Evolutionary conservation across 2,797 vertebrate species (phyloP).

Genomic region (Enteromius mattozi): DNA sequence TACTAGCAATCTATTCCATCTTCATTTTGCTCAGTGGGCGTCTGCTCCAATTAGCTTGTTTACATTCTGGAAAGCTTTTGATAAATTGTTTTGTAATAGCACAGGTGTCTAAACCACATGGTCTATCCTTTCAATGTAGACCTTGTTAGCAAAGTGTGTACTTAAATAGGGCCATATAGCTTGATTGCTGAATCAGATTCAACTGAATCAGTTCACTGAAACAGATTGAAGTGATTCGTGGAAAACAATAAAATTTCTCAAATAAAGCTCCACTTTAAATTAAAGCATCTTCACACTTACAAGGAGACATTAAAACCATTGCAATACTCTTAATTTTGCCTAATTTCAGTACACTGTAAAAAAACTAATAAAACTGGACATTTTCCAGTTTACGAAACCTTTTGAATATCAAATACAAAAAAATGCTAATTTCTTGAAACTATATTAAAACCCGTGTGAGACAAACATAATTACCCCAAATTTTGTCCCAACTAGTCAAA

Average conservation of each 20-base stretch:
- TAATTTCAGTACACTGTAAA: no score
- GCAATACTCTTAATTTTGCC: neutral
- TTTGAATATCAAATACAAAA: no score
- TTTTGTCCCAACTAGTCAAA: no score
- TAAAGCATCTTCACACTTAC: neutral
- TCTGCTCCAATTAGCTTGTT: slow-evolving; percentile 20
- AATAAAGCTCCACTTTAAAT: neutral
- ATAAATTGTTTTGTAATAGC: neutral
- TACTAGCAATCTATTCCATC: slow-evolving; percentile 16
- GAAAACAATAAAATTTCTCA: neutral
- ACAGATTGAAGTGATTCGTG: neutral
- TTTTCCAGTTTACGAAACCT: no score
- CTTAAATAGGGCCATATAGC: neutral
- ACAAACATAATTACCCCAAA: no score
- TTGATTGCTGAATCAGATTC: neutral
- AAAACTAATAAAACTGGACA: no score
- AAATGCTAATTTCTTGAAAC: no score
- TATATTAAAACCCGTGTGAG: no score
- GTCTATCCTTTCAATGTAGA: neutral
- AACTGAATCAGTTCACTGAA: neutral
- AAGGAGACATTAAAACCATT: neutral
- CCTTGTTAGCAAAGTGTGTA: neutral
- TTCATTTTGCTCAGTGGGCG: slow-evolving; percentile 24
- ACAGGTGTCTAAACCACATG: neutral
- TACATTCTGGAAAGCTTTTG: slow-evolving; percentile 25